A percentile compares a stretch with the other conserved stretches of the same genome.
Conservation (phyloP, 64 coral and sea anemone species). For the Montipora foliosa region DNA sequence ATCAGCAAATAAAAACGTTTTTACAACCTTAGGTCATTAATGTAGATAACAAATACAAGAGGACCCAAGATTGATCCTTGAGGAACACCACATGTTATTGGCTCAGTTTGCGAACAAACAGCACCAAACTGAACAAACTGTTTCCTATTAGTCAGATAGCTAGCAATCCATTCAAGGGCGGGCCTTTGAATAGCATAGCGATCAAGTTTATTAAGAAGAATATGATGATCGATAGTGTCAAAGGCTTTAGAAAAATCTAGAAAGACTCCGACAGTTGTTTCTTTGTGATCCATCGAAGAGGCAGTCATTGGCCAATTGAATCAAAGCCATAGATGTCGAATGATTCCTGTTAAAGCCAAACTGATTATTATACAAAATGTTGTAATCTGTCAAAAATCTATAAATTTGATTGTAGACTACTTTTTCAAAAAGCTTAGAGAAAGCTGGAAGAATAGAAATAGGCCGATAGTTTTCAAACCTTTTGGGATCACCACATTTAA, state of each 20-base stretch:
- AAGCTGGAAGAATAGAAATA: constrained; percentile 51
- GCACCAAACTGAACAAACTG: no score
- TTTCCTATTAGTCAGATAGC: no score
- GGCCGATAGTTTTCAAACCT: constrained; percentile 46
- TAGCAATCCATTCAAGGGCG: no score
- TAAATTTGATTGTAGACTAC: constrained; percentile 4
- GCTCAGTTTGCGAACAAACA: no score
- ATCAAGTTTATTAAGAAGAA: background rate
- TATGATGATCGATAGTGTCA: constrained; percentile 30
- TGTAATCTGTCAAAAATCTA: constrained; percentile 1
- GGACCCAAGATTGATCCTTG: no score
- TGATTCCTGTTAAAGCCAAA: constrained; percentile 26
- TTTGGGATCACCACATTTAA: constrained; percentile 38
- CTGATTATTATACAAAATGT: constrained; percentile 1
- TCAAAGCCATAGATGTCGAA: background rate
- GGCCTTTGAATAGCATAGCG: no score
- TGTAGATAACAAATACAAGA: no score
- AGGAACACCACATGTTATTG: no score
- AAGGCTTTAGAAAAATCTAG: constrained; percentile 43
- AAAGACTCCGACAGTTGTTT: constrained; percentile 13
- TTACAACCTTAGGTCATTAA: background rate
- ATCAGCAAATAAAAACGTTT: constrained; percentile 17
- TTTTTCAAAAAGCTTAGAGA: constrained; percentile 57
- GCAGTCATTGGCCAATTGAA: background rate
- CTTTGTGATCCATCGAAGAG: constrained; percentile 4